Percentiles rank a stretch among this genome's conserved stretches.
Conservation (phyloP, 1,140 invertebrate genomes). For the Harlomillsia oculata region DNA sequence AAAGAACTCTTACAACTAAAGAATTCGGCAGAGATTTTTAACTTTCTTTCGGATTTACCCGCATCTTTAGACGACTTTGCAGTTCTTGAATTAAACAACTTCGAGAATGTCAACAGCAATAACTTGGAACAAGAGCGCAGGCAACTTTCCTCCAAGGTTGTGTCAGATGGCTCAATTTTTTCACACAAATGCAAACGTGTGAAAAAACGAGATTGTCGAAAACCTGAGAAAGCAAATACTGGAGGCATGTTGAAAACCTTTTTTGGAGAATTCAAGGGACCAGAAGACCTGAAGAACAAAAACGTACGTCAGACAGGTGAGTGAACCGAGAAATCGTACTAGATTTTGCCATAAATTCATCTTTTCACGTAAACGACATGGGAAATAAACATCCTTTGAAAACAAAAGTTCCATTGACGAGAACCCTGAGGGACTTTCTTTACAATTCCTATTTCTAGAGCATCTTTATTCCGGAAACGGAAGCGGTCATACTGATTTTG, state of each 20-base stretch:
- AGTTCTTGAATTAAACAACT: slow-evolving; percentile 16
- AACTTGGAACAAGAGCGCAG: slow-evolving; percentile 26
- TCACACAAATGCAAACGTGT: slow-evolving; percentile 58
- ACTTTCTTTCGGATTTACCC: slow-evolving; percentile 87
- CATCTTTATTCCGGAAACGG: too few relatives aligned
- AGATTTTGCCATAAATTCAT: slow-evolving; percentile 6
- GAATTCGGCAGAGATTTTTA: slow-evolving; percentile 94
- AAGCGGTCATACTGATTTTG: too few relatives aligned
- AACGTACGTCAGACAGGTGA: slow-evolving; percentile 86
- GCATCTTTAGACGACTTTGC: slow-evolving; percentile 86
- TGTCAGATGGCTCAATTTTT: slow-evolving; percentile 21
- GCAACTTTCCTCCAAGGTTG: slow-evolving; percentile 14
- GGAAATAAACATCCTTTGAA: too few relatives aligned
- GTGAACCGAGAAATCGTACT: slow-evolving; percentile 3
- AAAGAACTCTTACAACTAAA: slow-evolving; percentile 66
- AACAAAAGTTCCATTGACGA: too few relatives aligned
- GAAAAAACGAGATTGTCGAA: slow-evolving; percentile 48
- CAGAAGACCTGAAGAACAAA: slow-evolving; percentile 81
- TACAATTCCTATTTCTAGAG: too few relatives aligned
- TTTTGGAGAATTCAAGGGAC: slow-evolving; percentile 65
- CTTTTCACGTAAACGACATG: too few relatives aligned
- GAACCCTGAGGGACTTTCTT: too few relatives aligned
- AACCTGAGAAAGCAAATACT: slow-evolving; percentile 18
- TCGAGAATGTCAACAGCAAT: slow-evolving; percentile 23
- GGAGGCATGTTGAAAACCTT: slow-evolving; percentile 28